A percentile compares a stretch with the other conserved stretches of the same genome.
Evolutionary conservation across 2,888 invertebrate genomes (phyloP).

Genomic region (Amiota communis): DNA sequence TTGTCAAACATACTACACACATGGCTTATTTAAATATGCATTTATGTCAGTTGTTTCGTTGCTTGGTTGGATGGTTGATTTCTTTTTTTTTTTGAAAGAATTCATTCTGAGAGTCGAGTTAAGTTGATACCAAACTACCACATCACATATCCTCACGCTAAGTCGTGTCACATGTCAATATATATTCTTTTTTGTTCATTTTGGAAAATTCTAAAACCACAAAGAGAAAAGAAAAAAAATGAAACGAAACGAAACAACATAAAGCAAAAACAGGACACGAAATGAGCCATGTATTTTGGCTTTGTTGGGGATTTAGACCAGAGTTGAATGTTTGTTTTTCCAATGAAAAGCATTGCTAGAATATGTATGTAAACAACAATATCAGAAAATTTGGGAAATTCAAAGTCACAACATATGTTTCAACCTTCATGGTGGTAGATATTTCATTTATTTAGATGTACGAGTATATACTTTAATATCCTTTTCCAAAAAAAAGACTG

Average conservation of each 20-base stretch:
- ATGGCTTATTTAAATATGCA: constrained; percentile 18
- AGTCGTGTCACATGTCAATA: constrained; percentile 35
- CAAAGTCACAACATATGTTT: constrained; percentile 33
- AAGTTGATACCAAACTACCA: too few species aligned
- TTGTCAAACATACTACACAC: constrained; percentile 5
- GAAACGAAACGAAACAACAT: too few species aligned
- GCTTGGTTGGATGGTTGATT: too few species aligned
- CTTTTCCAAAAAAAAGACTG: too few species aligned
- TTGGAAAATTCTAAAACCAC: constrained; percentile 22
- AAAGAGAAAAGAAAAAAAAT: too few species aligned
- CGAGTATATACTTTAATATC: too few species aligned
- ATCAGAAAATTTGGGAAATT: constrained; percentile 25
- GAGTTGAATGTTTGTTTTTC: constrained; percentile 10
- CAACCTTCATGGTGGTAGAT: too few species aligned
- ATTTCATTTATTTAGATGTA: too few species aligned
- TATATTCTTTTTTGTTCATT: constrained; percentile 11
- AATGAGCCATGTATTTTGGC: constrained; percentile 13
- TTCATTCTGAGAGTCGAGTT: too few species aligned
- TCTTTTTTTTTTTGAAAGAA: too few species aligned
- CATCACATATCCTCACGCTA: constrained; percentile 8
- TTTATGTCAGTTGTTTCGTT: neutral
- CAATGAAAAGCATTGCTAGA: neutral
- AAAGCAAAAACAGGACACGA: constrained; percentile 4
- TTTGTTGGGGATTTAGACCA: constrained; percentile 17
- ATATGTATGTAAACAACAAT: constrained; percentile 1